Evolutionary conservation across 1,140 invertebrate species (phyloP).

Genomic region (Tetramorium simillimum): DNA sequence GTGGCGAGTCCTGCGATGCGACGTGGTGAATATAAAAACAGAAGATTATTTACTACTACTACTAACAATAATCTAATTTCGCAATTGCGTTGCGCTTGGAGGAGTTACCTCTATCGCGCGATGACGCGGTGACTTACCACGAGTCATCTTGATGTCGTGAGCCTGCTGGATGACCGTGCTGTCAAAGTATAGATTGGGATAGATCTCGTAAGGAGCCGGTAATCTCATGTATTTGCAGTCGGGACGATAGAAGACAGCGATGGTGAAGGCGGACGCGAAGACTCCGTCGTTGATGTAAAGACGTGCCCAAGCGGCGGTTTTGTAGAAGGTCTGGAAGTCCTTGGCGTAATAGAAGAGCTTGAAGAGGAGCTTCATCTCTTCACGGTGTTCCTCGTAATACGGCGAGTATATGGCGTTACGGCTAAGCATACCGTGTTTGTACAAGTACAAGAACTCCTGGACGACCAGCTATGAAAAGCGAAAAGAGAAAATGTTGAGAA

Average conservation of each 20-base stretch:
- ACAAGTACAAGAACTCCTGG: slow-evolving; percentile 86
- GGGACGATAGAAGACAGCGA: slow-evolving; percentile 87
- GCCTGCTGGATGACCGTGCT: slow-evolving; percentile 87
- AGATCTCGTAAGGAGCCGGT: slow-evolving; percentile 89
- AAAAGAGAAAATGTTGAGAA: background rate
- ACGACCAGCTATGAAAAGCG: slow-evolving; percentile 85
- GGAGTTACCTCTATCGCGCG: too few relatives aligned
- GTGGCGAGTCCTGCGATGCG: slow-evolving; percentile 6
- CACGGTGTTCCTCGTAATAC: slow-evolving; percentile 87
- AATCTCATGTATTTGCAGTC: slow-evolving; percentile 87
- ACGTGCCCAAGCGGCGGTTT: slow-evolving; percentile 86
- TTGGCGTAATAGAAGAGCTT: slow-evolving; percentile 90
- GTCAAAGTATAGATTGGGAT: slow-evolving; percentile 88
- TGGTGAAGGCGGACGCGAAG: slow-evolving; percentile 88
- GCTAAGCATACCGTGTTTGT: slow-evolving; percentile 86
- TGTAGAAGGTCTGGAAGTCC: slow-evolving; percentile 84
- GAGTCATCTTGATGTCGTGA: slow-evolving; percentile 86
- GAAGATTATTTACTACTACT: too few relatives aligned
- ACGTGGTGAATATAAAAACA: background rate
- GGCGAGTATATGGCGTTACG: slow-evolving; percentile 87
- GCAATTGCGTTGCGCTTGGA: background rate
- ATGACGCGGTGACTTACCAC: slow-evolving; percentile 69
- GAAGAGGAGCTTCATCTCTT: slow-evolving; percentile 88
- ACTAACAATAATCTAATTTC: background rate
- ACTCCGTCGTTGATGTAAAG: slow-evolving; percentile 88